These are phyloP conservation scores for Lithophane semibrunnea DNA, from an alignment of 2,888 invertebrate genomes.

Conservation along the genomic window DNA sequence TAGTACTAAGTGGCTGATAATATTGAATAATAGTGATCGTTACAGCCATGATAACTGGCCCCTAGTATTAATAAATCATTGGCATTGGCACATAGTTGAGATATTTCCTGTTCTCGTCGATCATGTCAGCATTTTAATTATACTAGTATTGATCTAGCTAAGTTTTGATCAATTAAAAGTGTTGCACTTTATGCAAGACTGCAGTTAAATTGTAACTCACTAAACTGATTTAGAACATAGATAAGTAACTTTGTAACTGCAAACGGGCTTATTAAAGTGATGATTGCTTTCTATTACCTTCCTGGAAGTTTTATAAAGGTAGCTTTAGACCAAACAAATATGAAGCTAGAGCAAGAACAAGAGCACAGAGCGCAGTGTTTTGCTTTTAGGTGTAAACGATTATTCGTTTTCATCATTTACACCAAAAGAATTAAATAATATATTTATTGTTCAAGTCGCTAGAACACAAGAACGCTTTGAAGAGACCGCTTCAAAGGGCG, in stretches of 20 bases:
- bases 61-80: conserved; percentile 27
- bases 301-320: not conserved
- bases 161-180: conserved; percentile 23
- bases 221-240: not conserved
- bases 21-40: conserved; percentile 11
- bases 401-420: not conserved
- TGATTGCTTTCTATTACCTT: not conserved
- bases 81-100: conserved; percentile 37
- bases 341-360: not conserved
- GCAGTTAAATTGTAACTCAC: not conserved
- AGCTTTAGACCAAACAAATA: not conserved
- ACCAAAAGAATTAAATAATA: not conserved
- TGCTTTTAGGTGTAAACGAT: not conserved
- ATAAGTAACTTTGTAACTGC: not conserved
- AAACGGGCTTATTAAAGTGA: not conserved
- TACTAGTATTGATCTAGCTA: conserved; percentile 12
- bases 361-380: too few relatives aligned
- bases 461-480: too few relatives aligned
- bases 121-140: conserved; percentile 38
- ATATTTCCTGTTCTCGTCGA: conserved; percentile 47
- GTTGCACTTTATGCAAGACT: not conserved
- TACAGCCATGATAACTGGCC: not conserved
- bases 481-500: too few relatives aligned
- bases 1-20: not conserved
- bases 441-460: too few relatives aligned